Evolutionary conservation across 2,797 vertebrate genomes (phyloP).

Genomic region (Momotus momota): DNA sequence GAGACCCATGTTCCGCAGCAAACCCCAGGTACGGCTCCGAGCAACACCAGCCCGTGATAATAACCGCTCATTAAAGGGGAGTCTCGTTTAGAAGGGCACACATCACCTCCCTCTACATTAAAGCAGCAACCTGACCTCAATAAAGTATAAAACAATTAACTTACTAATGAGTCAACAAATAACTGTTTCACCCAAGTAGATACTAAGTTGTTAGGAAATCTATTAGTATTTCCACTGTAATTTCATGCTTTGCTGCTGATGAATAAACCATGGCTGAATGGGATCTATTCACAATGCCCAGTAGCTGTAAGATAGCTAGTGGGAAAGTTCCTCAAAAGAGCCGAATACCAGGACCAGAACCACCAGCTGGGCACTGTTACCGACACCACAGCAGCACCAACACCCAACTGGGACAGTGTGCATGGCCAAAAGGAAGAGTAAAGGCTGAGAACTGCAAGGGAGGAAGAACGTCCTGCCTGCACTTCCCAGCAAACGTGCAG

Average conservation of each 20-base stretch:
- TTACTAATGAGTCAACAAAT: conserved; percentile 75
- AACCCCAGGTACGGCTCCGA: background rate
- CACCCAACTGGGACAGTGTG: background rate
- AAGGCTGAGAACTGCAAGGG: background rate
- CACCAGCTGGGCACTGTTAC: background rate
- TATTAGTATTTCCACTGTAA: conserved; percentile 71
- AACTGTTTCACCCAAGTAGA: conserved; percentile 67
- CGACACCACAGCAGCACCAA: background rate
- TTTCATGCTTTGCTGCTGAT: conserved; percentile 78
- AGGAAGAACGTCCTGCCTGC: background rate
- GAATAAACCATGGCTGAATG: conserved; percentile 73
- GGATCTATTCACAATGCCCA: conserved; percentile 34
- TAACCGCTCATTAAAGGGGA: background rate
- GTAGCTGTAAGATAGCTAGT: background rate
- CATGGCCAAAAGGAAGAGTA: background rate
- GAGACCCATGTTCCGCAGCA: background rate
- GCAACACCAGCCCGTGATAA: background rate
- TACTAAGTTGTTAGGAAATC: conserved; percentile 69
- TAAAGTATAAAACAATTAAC: conserved; percentile 73
- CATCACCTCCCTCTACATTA: background rate
- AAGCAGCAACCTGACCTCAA: conserved; percentile 55
- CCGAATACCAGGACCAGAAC: background rate
- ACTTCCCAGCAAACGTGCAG: background rate
- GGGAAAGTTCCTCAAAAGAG: background rate
- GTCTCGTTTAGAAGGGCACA: background rate